Base-by-base conservation (phyloP, 1,140 invertebrate genomes). In the Diplogasteroides magnus region DNA sequence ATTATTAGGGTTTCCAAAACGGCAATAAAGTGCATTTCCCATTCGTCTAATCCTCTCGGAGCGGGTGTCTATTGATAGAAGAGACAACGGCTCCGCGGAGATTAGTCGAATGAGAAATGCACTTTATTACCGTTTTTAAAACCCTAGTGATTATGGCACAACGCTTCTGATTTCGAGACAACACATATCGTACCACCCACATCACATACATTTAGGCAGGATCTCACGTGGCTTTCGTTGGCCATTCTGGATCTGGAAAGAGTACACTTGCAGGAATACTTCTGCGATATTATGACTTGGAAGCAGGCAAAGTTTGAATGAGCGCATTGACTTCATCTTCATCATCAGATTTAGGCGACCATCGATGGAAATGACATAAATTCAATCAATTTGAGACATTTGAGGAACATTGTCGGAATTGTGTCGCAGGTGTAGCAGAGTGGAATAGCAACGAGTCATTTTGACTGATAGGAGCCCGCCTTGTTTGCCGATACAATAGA, bases 141-240 rank as follows among this genome's bases (percentile, higher is more conserved):
- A n/a, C n/a, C n/a, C n/a, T n/a, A n/a, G n/a, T n/a, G n/a, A n/a
- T n/a, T n/a, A n/a, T n/a, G n/a, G n/a, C n/a, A n/a, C n/a, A n/a
- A n/a, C n/a, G n/a, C n/a, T n/a, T n/a, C n/a, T n/a, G n/a, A n/a
- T 56, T 56, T 56, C 25, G n/a, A 64, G 13, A 71, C 65, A 32
- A 64, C 65, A n/a, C 63, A 57, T 3, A 71, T 66, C 59, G 59
- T 61, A 25, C 13, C 11, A 15, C 59, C 13, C 15, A 14, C 13
- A n/a, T 28, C 11, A 26, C 11, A 31, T 15, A 31, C 2, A 23
- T 2, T 63, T 27, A 63, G 1, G 86, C 91, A 0, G 94, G 94
- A 25, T 90, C 93, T 78, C 95, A 91, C 2, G 86, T 94, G 31
- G 95, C 94, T 26, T 85, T 98, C 79, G 94, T 92, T 77, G 87